Percentiles rank a stretch among this genome's conserved stretches.
Evolutionary conservation across 1,140 invertebrate genomes (phyloP).

Genomic region (Cryptotermes secundus): DNA sequence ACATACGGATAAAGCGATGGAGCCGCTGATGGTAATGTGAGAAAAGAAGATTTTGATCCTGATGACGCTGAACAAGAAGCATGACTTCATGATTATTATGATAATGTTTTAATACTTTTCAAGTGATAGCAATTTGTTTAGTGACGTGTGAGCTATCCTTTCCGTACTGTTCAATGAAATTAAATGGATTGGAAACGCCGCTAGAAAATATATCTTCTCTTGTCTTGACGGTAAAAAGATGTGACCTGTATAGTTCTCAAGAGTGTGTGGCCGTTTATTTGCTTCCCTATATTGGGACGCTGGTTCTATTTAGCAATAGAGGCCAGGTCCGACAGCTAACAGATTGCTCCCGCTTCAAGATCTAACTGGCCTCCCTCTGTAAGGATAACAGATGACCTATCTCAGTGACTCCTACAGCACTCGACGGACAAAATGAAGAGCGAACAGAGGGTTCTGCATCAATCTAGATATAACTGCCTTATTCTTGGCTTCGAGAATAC

Average conservation of each 20-base stretch:
- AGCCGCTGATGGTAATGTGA: too few species aligned
- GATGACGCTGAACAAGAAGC: too few species aligned
- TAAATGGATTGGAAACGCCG: not conserved
- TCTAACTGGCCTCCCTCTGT: not conserved
- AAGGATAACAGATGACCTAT: not conserved
- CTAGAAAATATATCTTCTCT: not conserved
- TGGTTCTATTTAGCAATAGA: not conserved
- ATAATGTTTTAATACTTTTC: too few species aligned
- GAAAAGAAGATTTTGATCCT: too few species aligned
- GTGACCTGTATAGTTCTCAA: not conserved
- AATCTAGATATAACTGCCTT: conserved; percentile 1
- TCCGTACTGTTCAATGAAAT: too few species aligned
- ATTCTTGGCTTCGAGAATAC: not conserved
- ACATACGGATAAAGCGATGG: too few species aligned
- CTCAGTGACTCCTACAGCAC: not conserved
- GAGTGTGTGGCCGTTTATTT: not conserved
- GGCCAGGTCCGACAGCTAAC: not conserved
- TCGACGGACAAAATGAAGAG: not conserved
- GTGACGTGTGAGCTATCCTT: too few species aligned
- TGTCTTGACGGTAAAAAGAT: not conserved
- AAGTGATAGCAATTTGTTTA: too few species aligned
- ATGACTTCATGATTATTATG: too few species aligned
- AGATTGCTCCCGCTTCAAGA: not conserved
- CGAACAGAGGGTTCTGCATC: not conserved
- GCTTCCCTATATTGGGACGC: not conserved